These are phyloP conservation scores for Holotrichia oblita DNA, from an alignment of 1,140 invertebrate genomes.

Conservation along the genomic window DNA sequence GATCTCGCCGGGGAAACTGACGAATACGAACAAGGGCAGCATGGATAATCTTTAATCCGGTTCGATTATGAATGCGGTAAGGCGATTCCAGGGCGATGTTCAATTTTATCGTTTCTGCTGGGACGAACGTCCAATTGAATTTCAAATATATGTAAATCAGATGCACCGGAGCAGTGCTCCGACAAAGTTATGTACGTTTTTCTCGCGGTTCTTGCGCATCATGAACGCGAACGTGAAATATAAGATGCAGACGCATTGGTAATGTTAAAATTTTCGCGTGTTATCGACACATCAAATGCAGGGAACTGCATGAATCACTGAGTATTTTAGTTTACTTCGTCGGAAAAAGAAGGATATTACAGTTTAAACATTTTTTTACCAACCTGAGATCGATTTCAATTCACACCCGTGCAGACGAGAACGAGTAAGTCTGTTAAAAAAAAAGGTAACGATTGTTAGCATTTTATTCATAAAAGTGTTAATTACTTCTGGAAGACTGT, in stretches of 20 bases:
- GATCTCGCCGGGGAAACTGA: no score
- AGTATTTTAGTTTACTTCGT: background rate
- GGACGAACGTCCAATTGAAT: background rate
- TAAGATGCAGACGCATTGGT: background rate
- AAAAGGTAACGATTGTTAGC: background rate
- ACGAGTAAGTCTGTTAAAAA: background rate
- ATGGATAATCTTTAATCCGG: background rate
- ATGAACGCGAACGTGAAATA: background rate
- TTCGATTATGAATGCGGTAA: conserved; percentile 1
- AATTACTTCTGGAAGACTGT: conserved; percentile 20
- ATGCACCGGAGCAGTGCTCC: no score
- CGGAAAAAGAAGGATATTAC: background rate
- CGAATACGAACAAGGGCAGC: background rate
- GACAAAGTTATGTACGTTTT: background rate
- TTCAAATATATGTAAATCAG: background rate
- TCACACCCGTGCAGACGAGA: background rate
- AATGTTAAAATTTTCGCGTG: background rate
- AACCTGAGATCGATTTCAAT: background rate
- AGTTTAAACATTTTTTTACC: background rate
- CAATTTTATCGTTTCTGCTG: background rate
- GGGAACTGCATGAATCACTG: background rate
- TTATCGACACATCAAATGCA: background rate
- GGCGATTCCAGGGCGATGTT: background rate
- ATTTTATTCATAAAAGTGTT: conserved; percentile 23
- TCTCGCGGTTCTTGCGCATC: background rate